Conservation (phyloP, 2,888 invertebrate species). For the Diaphora mendica region DNA sequence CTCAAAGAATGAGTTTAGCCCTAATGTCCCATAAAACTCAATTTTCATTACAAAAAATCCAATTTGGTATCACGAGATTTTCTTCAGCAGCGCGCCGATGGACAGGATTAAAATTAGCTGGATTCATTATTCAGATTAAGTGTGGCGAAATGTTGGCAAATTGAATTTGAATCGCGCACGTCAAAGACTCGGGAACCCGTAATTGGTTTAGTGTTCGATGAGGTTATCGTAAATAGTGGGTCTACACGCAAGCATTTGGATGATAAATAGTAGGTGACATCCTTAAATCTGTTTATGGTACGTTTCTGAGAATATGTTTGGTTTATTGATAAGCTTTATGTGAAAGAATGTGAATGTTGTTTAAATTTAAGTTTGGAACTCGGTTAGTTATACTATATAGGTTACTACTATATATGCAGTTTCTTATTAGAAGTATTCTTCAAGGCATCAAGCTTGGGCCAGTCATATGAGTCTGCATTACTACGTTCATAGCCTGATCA, state of each 20-base stretch:
- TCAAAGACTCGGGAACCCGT: conserved; percentile 52
- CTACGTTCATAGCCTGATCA: background rate
- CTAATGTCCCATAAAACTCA: conserved; percentile 26
- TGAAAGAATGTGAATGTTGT: background rate
- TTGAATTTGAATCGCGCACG: conserved; percentile 61
- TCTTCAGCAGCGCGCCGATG: conserved; percentile 41
- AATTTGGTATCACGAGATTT: conserved; percentile 33
- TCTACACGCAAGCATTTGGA: conserved; percentile 30
- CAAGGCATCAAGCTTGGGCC: background rate
- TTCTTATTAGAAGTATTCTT: background rate
- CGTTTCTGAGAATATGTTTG: conserved; percentile 8
- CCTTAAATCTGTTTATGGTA: conserved; percentile 20
- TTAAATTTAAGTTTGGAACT: background rate
- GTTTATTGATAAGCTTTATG: background rate
- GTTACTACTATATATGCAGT: too few relatives aligned
- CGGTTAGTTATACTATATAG: background rate
- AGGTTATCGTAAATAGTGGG: conserved; percentile 49
- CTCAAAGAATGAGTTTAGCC: conserved; percentile 15
- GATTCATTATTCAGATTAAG: conserved; percentile 60
- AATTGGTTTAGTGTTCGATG: conserved; percentile 58
- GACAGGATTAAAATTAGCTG: conserved; percentile 60
- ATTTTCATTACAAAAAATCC: conserved; percentile 35
- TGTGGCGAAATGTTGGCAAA: conserved; percentile 61
- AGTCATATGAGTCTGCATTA: background rate
- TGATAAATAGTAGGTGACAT: conserved; percentile 36